Conservation (phyloP, 2,888 invertebrate species). For the Chrysolina oricalcia region DNA sequence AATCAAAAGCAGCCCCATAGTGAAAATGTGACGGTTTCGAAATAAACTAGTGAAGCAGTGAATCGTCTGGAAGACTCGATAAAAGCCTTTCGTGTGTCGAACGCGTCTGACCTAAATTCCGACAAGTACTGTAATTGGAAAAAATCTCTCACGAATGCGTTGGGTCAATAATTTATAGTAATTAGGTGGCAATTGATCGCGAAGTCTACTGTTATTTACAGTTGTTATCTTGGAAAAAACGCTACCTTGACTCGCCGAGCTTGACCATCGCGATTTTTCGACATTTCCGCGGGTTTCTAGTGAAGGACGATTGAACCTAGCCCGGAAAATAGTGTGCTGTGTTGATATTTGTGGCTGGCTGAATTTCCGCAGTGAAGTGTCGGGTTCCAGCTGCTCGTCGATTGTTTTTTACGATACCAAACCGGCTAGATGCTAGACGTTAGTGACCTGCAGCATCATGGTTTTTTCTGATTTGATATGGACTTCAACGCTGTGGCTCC, state of each 20-base stretch:
- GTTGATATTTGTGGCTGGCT: not conserved
- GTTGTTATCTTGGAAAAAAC: constrained; percentile 24
- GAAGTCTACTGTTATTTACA: constrained; percentile 41
- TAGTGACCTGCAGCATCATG: constrained; percentile 63
- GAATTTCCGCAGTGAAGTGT: not conserved
- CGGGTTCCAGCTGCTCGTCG: not conserved
- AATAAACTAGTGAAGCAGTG: not conserved
- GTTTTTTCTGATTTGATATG: constrained; percentile 53
- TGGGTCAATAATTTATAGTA: constrained; percentile 40
- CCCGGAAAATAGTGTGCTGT: constrained; percentile 24
- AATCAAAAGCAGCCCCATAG: not conserved
- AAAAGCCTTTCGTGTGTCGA: not conserved
- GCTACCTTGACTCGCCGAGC: constrained; percentile 12
- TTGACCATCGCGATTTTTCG: constrained; percentile 17
- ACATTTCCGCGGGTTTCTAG: not conserved
- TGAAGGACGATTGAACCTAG: not conserved
- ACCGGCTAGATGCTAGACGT: constrained; percentile 55
- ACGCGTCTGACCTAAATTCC: constrained; percentile 53
- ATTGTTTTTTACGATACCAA: constrained; percentile 33
- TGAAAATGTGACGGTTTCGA: not conserved
- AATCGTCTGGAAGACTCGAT: not conserved
- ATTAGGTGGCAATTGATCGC: constrained; percentile 38
- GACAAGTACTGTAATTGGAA: constrained; percentile 43
- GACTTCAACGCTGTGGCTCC: constrained; percentile 51
- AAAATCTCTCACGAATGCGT: constrained; percentile 48